These are phyloP conservation scores for Meda fulgida DNA, from an alignment of 2,797 vertebrate species.

Conservation along the genomic window DNA sequence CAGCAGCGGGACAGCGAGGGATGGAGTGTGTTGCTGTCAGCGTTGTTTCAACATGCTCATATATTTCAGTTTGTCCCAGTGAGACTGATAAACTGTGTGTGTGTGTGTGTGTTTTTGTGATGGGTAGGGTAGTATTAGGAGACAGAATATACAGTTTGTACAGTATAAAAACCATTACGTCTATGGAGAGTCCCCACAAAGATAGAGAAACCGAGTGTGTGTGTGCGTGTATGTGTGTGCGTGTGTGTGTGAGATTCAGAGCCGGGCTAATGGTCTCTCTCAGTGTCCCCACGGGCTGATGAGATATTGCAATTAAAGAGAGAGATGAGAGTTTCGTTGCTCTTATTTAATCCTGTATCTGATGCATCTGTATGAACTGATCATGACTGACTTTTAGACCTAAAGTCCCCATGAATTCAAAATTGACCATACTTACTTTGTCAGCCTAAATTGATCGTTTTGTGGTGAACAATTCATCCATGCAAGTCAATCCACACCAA, in stretches of 20 bases:
- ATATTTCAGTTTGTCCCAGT: slow-evolving; percentile 58
- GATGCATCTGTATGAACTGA: neutral
- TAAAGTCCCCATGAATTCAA: too few species aligned
- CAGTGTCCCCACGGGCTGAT: neutral
- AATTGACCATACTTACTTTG: too few species aligned
- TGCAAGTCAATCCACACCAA: too few species aligned
- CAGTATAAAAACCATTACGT: too few species aligned
- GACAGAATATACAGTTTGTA: too few species aligned
- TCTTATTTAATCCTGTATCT: neutral
- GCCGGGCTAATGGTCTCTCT: neutral
- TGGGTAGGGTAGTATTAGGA: too few species aligned
- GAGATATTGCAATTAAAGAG: neutral
- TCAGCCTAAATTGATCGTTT: too few species aligned
- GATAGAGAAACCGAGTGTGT: too few species aligned
- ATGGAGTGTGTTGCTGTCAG: neutral
- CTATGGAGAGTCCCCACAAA: too few species aligned
- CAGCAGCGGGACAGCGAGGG: slow-evolving; percentile 11
- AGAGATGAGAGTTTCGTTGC: neutral
- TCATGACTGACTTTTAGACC: neutral
- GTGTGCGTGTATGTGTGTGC: neutral
- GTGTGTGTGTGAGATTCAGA: neutral
- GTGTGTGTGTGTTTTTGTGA: neutral
- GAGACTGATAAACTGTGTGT: neutral
- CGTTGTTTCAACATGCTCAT: slow-evolving; percentile 45
- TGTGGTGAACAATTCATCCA: too few species aligned